Percentiles rank a stretch among this genome's conserved stretches.
Conservation (phyloP, 2,113 vertebrate genomes). For the Symphodus melops region DNA sequence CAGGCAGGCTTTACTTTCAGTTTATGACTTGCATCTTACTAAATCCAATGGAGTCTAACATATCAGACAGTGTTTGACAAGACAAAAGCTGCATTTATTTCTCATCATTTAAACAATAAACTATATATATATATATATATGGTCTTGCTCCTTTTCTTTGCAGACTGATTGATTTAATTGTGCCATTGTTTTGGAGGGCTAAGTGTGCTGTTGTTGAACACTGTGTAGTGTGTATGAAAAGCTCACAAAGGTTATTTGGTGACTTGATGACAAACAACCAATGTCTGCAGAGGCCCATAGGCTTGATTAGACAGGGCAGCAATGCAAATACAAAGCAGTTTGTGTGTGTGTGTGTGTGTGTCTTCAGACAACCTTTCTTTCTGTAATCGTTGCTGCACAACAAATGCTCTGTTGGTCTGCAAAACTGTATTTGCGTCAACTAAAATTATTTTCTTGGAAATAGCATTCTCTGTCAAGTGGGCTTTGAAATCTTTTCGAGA, state of each 20-base stretch:
- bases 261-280: slow-evolving; percentile 76
- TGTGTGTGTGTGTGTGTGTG: slow-evolving; percentile 13
- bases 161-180: slow-evolving; percentile 76
- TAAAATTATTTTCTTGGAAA: slow-evolving; percentile 1
- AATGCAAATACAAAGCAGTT: slow-evolving; percentile 47
- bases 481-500: no score
- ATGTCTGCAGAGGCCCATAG: slow-evolving; percentile 60
- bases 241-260: slow-evolving; percentile 65
- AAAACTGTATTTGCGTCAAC: slow-evolving; percentile 4
- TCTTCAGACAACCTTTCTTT: slow-evolving; percentile 26
- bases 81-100: no score
- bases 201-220: slow-evolving; percentile 73
- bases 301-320: slow-evolving; percentile 73
- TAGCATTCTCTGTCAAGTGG: background rate
- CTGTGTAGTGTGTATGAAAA: slow-evolving; percentile 74
- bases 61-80: no score
- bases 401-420: slow-evolving; percentile 10
- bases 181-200: slow-evolving; percentile 67
- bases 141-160: slow-evolving; percentile 55
- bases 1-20: no score
- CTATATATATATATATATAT: no score
- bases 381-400: slow-evolving; percentile 33
- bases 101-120: no score
- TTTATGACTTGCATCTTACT: no score
- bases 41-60: no score